Percentiles rank a stretch among this genome's conserved stretches.
phyloP scores from a whole-genome alignment of 2,113 vertebrate genomes.

The Crotalus tigris region DNA sequence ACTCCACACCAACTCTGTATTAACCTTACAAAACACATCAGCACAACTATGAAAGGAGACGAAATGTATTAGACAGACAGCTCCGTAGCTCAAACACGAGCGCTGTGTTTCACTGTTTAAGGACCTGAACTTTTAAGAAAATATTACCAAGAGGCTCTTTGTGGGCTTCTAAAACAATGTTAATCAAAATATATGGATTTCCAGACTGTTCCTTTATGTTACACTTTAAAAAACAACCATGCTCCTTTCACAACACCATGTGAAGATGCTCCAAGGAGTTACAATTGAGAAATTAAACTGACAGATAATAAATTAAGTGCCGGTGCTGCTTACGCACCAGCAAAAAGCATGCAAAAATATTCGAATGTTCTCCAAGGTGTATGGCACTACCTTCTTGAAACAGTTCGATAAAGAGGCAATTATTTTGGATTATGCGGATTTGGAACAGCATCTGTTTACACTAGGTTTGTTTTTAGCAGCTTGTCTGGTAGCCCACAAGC shows the following conservation, averaged over 20 bases:
- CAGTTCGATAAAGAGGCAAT: neutral
- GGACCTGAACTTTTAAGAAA: neutral
- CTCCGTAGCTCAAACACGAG: neutral
- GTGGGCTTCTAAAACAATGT: neutral
- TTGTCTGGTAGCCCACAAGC: neutral
- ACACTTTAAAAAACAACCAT: neutral
- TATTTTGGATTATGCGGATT: neutral
- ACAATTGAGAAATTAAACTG: slow-evolving; percentile 3
- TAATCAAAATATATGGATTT: neutral
- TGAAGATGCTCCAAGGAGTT: neutral
- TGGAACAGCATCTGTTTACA: neutral
- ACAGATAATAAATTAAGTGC: neutral
- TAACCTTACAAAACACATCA: neutral
- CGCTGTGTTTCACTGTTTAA: neutral
- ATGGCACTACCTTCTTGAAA: neutral
- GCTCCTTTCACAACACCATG: neutral
- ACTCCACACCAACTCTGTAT: neutral
- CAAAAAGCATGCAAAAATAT: neutral
- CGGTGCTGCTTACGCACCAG: neutral
- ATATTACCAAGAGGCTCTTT: neutral
- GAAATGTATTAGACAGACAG: neutral
- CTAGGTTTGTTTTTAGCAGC: neutral
- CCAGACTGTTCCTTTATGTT: neutral
- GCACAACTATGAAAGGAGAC: neutral
- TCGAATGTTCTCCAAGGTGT: neutral